A percentile compares a stretch with the other conserved stretches of the same genome.
phyloP scores from a whole-genome alignment of 2,113 vertebrate genomes.

The Sakesphorus luctuosus region DNA sequence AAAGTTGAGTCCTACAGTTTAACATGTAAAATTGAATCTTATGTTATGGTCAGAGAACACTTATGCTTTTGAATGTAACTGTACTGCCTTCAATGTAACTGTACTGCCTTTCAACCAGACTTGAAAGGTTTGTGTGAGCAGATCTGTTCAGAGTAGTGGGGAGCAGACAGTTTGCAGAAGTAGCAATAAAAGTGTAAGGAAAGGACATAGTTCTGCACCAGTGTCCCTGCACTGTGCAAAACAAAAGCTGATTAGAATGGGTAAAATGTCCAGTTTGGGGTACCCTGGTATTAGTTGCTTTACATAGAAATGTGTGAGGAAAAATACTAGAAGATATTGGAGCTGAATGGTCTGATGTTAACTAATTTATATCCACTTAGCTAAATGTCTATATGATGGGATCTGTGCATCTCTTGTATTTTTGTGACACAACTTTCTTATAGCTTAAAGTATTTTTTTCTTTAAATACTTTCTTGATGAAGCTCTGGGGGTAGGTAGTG shows the following conservation, averaged over 20 bases:
- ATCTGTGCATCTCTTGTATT: not conserved
- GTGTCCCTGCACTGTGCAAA: not conserved
- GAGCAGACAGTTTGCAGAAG: not conserved
- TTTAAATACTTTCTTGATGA: fast-evolving
- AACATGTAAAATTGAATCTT: not conserved
- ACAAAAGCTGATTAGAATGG: not conserved
- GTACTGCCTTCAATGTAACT: not conserved
- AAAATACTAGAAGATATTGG: not conserved
- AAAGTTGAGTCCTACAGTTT: not conserved
- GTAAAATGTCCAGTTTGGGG: not conserved
- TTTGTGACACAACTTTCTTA: not conserved
- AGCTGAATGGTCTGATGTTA: not conserved
- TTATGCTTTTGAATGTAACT: not conserved
- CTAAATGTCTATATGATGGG: not conserved
- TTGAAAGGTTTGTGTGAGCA: not conserved
- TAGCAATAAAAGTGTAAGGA: not conserved
- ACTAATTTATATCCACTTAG: not conserved
- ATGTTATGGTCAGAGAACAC: not conserved
- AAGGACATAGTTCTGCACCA: not conserved
- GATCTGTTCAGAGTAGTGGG: not conserved
- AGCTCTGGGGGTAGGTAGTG: not conserved
- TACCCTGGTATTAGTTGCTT: not conserved
- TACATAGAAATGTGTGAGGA: not conserved
- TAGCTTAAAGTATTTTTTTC: not conserved
- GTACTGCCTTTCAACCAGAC: not conserved